These are phyloP conservation scores for Drosophila sturtevanti DNA, from an alignment of 1,140 invertebrate species.

Conservation along the genomic window DNA sequence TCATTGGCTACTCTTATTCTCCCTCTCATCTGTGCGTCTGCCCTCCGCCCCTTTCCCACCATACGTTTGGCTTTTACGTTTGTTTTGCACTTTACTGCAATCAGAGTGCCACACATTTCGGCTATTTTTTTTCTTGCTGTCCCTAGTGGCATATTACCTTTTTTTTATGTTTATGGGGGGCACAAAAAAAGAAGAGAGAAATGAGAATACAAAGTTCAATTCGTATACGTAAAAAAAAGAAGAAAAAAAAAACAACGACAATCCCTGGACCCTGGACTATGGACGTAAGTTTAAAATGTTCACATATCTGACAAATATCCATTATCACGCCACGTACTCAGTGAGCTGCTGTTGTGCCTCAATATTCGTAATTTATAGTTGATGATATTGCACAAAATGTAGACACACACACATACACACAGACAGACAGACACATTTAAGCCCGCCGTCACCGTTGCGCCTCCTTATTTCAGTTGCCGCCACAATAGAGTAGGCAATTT, in stretches of 20 bases:
- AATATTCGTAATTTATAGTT: slow-evolving; percentile 82
- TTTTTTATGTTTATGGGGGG: slow-evolving; percentile 72
- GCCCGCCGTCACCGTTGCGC: neutral
- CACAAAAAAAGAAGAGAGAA: slow-evolving; percentile 29
- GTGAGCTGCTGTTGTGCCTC: slow-evolving; percentile 52
- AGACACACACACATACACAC: neutral
- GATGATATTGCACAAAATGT: slow-evolving; percentile 78
- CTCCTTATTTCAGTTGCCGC: neutral
- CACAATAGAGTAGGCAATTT: slow-evolving; percentile 13
- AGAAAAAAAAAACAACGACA: slow-evolving; percentile 28
- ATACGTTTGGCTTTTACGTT: slow-evolving; percentile 33
- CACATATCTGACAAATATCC: slow-evolving; percentile 81
- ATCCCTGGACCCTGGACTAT: neutral
- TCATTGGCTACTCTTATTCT: slow-evolving; percentile 22
- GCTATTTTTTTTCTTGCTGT: slow-evolving; percentile 19
- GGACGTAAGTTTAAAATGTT: slow-evolving; percentile 73
- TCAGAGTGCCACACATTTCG: slow-evolving; percentile 52
- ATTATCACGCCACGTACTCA: slow-evolving; percentile 79
- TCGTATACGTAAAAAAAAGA: slow-evolving; percentile 15
- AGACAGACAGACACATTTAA: neutral
- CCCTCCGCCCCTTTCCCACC: neutral
- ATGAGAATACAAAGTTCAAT: slow-evolving; percentile 40
- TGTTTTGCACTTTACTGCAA: slow-evolving; percentile 64
- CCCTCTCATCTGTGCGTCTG: neutral
- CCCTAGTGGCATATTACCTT: slow-evolving; percentile 75